Percentiles rank a stretch among this genome's conserved stretches.
Evolutionary conservation across 53 echinoderm and acorn worm species (phyloP).

Genomic region (Zoroaster sp.): DNA sequence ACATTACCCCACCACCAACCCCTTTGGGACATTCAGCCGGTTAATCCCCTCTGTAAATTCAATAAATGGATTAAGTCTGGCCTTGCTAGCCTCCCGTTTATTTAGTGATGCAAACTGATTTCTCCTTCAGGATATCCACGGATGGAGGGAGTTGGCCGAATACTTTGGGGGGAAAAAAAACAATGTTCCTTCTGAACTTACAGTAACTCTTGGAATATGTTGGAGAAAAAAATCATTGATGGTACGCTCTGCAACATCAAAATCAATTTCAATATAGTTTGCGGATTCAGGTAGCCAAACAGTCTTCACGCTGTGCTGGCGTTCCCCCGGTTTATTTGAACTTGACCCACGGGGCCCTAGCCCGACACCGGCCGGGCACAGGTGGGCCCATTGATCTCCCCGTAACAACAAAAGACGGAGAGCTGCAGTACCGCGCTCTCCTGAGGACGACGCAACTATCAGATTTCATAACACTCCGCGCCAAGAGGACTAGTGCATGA

Average conservation of each 20-base stretch:
- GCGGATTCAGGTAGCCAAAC: neutral
- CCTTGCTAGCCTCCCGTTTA: conserved; percentile 31
- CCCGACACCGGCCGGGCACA: conserved; percentile 37
- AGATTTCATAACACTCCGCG: conserved; percentile 43
- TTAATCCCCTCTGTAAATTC: conserved; percentile 52
- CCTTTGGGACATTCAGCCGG: conserved; percentile 35
- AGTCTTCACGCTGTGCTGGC: neutral
- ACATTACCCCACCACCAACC: conserved; percentile 30
- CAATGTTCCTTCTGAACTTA: neutral
- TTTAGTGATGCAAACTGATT: conserved; percentile 37
- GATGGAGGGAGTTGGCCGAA: neutral
- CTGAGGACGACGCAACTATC: conserved; percentile 29
- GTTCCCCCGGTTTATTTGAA: conserved; percentile 44
- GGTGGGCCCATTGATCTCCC: conserved; percentile 51
- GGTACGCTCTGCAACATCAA: conserved; percentile 22
- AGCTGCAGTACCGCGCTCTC: neutral
- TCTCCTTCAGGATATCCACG: conserved; percentile 18
- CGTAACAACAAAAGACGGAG: conserved; percentile 41
- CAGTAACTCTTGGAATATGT: neutral
- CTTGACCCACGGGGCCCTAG: conserved; percentile 46
- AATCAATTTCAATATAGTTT: conserved; percentile 44
- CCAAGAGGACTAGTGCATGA: conserved; percentile 16
- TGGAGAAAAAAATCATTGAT: conserved; percentile 14
- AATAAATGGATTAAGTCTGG: conserved; percentile 60
- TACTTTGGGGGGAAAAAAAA: neutral